These are phyloP conservation scores for Barbus barbus DNA, from an alignment of 2,113 vertebrate species.

Conservation along the genomic window DNA sequence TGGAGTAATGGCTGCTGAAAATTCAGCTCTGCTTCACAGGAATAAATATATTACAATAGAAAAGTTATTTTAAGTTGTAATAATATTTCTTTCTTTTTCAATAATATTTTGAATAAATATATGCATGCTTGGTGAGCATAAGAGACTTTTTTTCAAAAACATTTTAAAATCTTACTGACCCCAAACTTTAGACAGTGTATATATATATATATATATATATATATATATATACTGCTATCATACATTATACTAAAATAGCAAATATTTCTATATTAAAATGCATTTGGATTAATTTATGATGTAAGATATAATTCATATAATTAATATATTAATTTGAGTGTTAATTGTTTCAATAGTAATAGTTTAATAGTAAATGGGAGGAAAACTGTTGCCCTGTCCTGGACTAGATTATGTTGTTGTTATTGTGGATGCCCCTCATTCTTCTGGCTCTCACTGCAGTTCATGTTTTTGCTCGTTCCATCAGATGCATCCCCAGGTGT, in stretches of 20 bases:
- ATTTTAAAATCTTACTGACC: not conserved
- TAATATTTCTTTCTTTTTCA: no score
- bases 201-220: no score
- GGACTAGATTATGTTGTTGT: not conserved
- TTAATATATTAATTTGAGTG: not conserved
- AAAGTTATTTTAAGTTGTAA: not conserved
- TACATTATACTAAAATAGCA: not conserved
- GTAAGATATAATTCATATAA: not conserved
- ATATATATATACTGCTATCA: no score
- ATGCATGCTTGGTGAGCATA: not conserved
- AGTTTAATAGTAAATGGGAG: not conserved
- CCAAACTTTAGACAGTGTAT: not conserved
- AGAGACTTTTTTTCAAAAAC: not conserved
- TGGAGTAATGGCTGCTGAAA: no score
- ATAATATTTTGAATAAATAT: not conserved
- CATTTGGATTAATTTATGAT: not conserved
- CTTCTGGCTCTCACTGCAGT: not conserved
- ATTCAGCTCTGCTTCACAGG: not conserved
- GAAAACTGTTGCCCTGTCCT: not conserved
- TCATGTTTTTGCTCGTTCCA: not conserved
- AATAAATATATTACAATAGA: not conserved
- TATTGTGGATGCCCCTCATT: not conserved
- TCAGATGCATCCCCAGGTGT: constrained; percentile 70
- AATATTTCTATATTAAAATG: not conserved
- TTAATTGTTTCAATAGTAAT: not conserved